Evolutionary conservation across 2,888 invertebrate species (phyloP).

Genomic region (Cerceris rybyensis): DNA sequence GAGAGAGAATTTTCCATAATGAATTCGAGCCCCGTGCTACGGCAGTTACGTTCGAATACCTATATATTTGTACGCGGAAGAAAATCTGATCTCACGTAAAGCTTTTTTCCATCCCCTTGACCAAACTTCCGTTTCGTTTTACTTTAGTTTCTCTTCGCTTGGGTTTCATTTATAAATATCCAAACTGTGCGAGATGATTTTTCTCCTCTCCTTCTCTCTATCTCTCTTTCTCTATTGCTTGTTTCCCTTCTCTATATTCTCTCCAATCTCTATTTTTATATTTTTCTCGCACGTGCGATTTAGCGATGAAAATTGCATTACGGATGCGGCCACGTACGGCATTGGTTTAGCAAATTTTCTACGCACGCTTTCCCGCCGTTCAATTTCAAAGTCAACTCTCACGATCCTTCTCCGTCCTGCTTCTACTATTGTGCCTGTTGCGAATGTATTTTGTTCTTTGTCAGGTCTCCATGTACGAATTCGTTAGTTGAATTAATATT

Average conservation of each 20-base stretch:
- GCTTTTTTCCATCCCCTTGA: neutral
- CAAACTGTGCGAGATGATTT: neutral
- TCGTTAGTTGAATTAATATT: too few species aligned
- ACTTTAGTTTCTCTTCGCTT: neutral
- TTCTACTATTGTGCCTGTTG: too few species aligned
- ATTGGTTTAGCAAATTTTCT: too few species aligned
- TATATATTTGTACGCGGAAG: neutral
- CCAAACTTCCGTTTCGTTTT: neutral
- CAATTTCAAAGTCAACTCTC: neutral
- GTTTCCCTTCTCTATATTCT: too few species aligned
- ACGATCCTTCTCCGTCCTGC: too few species aligned
- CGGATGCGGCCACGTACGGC: neutral
- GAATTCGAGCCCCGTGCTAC: neutral
- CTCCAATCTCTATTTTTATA: neutral
- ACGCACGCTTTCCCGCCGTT: neutral
- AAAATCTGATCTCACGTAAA: neutral
- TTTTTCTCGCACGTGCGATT: neutral
- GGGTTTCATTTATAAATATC: slow-evolving; percentile 3
- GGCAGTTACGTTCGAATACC: neutral
- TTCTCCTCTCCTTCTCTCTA: neutral
- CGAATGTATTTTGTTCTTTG: too few species aligned
- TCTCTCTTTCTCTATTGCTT: neutral
- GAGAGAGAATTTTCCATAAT: slow-evolving; percentile 25
- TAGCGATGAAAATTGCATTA: neutral
- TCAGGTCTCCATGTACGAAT: too few species aligned